Evolutionary conservation across 2,113 vertebrate species (phyloP).

Genomic region (Circaetus cinerascens): DNA sequence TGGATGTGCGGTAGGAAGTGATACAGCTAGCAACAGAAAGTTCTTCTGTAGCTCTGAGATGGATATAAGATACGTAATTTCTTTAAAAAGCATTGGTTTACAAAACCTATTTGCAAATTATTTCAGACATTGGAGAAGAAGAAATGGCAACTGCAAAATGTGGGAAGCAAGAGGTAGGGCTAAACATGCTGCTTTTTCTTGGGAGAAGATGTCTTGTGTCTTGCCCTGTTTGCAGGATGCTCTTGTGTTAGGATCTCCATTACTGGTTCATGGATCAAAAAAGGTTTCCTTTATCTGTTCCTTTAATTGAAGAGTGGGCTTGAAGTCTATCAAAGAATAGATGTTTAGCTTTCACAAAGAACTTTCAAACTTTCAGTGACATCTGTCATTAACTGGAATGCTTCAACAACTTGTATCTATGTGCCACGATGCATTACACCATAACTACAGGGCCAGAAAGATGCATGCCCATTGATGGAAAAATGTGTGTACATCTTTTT

Average conservation of each 20-base stretch:
- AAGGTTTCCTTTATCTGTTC: background rate
- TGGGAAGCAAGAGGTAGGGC: background rate
- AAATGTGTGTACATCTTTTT: background rate
- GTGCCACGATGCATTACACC: background rate
- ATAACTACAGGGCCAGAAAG: background rate
- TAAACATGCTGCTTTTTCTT: background rate
- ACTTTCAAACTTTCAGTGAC: background rate
- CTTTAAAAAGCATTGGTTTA: background rate
- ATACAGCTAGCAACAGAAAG: background rate
- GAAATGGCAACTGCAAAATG: background rate
- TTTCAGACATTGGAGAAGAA: background rate
- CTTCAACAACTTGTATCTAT: background rate
- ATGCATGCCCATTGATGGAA: background rate
- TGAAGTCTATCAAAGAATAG: background rate
- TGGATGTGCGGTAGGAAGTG: background rate
- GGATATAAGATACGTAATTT: background rate
- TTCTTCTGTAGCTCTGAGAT: background rate
- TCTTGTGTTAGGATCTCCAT: background rate
- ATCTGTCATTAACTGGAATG: background rate
- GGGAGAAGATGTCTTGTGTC: background rate
- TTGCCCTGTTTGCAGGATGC: background rate
- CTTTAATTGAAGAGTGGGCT: background rate
- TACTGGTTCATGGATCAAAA: background rate
- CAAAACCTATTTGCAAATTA: background rate
- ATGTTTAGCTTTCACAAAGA: background rate